These are phyloP conservation scores for Ceramica pisi DNA, from an alignment of 2,888 invertebrate species.

Conservation along the genomic window DNA sequence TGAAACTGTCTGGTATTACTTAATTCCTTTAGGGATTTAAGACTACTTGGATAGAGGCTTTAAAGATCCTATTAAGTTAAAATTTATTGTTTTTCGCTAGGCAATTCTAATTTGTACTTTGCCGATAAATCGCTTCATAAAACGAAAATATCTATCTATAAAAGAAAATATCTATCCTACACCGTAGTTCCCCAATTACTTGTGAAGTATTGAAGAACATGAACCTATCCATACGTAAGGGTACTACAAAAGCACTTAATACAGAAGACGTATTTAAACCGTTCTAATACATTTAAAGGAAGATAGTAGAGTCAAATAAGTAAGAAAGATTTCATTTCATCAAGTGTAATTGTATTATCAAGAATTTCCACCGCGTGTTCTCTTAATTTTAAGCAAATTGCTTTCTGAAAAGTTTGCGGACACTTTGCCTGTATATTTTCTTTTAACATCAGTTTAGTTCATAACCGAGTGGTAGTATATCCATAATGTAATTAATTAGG, in stretches of 20 bases:
- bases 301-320: conserved; percentile 42
- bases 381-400: conserved; percentile 57
- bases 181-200: conserved; percentile 11
- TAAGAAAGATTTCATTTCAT: conserved; percentile 46
- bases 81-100: conserved; percentile 26
- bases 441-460: conserved; percentile 56
- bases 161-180: too few relatives aligned
- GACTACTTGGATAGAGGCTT: not conserved
- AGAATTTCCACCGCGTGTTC: conserved; percentile 47
- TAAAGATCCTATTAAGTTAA: conserved; percentile 9
- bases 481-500: conserved; percentile 74
- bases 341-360: conserved; percentile 39
- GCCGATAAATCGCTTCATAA: conserved; percentile 53
- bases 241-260: conserved; percentile 19
- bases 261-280: conserved; percentile 32
- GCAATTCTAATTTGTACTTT: conserved; percentile 45
- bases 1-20: not conserved
- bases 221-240: conserved; percentile 10
- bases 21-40: not conserved
- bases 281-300: conserved; percentile 16
- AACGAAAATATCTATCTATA: conserved; percentile 39
- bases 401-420: conserved; percentile 49
- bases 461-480: conserved; percentile 58
- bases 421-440: conserved; percentile 44
- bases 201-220: not conserved